Percentiles rank a stretch among this genome's conserved stretches.
phyloP scores from a whole-genome alignment of 1,140 invertebrate species.

The Paraescarpia echinospica region DNA sequence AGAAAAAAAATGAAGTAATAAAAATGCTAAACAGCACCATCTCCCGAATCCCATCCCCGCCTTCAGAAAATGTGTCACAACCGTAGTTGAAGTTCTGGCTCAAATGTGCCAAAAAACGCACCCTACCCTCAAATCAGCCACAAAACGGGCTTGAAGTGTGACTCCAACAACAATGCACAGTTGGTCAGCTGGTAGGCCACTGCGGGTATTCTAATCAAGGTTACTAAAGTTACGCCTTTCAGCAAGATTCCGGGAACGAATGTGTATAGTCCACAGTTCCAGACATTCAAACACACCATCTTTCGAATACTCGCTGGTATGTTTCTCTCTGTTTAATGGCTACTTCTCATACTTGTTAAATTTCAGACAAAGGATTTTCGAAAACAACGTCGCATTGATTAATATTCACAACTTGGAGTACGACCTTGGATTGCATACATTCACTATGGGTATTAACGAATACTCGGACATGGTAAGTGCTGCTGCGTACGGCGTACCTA shows the following conservation, averaged over 20 bases:
- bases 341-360: constrained; percentile 6
- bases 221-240: not conserved
- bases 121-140: too few species aligned
- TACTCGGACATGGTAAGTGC: constrained; percentile 36
- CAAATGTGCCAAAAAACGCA: too few species aligned
- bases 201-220: too few species aligned
- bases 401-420: constrained; percentile 35
- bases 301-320: not conserved
- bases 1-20: too few species aligned
- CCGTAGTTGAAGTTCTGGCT: too few species aligned
- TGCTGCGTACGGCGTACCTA: not conserved
- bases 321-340: not conserved
- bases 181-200: too few species aligned
- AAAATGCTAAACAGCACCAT: too few species aligned
- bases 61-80: too few species aligned
- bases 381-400: constrained; percentile 33
- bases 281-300: too few species aligned
- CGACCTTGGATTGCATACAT: constrained; percentile 31
- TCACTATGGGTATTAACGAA: constrained; percentile 34
- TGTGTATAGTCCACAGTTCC: not conserved
- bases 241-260: not conserved
- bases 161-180: too few species aligned
- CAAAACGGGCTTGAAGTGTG: too few species aligned
- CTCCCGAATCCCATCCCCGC: too few species aligned
- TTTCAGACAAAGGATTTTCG: constrained; percentile 19